A percentile compares a stretch with the other conserved stretches of the same genome.
These are phyloP conservation scores for Tringa solitaria DNA, from an alignment of 2,113 vertebrate genomes.

Conservation along the genomic window DNA sequence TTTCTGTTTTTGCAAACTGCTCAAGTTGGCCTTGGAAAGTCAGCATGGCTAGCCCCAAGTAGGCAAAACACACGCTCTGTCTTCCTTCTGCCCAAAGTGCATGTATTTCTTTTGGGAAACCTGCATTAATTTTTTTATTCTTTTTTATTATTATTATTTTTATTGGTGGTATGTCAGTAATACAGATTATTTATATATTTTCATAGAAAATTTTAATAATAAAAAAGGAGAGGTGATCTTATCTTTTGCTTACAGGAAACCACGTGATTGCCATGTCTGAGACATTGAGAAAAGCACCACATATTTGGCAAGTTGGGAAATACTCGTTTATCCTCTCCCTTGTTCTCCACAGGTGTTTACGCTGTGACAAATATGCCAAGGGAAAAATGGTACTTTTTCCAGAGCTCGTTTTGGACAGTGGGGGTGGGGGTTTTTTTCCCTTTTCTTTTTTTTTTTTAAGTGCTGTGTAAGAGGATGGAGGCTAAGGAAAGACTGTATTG, in stretches of 20 bases:
- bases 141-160: too few species aligned
- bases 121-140: too few species aligned
- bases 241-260: not conserved
- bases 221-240: not conserved
- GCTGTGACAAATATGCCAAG: not conserved
- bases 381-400: not conserved
- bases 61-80: not conserved
- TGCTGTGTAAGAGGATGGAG: not conserved
- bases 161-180: not conserved
- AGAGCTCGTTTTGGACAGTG: not conserved
- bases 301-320: not conserved
- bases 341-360: too few species aligned
- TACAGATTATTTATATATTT: not conserved
- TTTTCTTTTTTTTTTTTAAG: not conserved
- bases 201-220: not conserved
- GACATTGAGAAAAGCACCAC: not conserved
- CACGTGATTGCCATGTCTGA: not conserved
- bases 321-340: not conserved
- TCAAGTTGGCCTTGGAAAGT: not conserved
- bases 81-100: not conserved
- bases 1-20: not conserved
- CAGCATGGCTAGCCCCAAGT: not conserved
- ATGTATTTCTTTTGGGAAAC: not conserved
- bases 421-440: not conserved
- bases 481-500: not conserved